A percentile compares a stretch with the other conserved stretches of the same genome.
These are phyloP conservation scores for Lasioglossum marginatum DNA, from an alignment of 2,888 invertebrate species.

Conservation along the genomic window DNA sequence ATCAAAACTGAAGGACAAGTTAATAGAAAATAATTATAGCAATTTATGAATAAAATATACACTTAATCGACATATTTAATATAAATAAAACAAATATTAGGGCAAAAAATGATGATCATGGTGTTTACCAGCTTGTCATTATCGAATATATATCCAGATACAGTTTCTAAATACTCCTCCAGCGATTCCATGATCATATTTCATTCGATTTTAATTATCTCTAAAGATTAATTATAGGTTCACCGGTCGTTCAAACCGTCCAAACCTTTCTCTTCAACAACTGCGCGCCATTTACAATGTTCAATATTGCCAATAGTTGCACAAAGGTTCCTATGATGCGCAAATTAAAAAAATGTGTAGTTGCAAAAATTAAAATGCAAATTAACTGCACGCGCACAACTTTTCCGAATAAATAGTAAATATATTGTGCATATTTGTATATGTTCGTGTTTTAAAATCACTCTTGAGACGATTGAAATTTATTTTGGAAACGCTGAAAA, in stretches of 20 bases:
- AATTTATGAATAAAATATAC: not conserved
- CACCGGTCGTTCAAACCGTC: not conserved
- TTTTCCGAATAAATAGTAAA: not conserved
- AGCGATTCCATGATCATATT: conserved; percentile 68
- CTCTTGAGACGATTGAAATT: not conserved
- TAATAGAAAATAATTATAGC: not conserved
- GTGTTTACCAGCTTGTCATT: conserved; percentile 77
- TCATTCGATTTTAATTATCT: not conserved
- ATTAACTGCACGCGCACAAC: not conserved
- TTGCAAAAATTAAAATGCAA: not conserved
- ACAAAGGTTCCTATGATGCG: not conserved
- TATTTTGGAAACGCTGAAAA: not conserved
- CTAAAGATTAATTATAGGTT: not conserved
- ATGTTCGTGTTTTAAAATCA: not conserved
- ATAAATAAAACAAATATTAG: too few species aligned
- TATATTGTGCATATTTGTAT: not conserved
- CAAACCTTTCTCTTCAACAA: not conserved
- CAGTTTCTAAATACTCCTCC: conserved; percentile 72
- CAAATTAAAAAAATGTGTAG: not conserved
- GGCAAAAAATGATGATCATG: not conserved
- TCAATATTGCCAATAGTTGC: conserved; percentile 26
- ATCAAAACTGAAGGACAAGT: not conserved
- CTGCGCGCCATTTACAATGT: not conserved
- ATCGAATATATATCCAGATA: conserved; percentile 74
- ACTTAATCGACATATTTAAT: not conserved